These are phyloP conservation scores for Anastatus disparis DNA, from an alignment of 1,140 invertebrate species.

Conservation along the genomic window DNA sequence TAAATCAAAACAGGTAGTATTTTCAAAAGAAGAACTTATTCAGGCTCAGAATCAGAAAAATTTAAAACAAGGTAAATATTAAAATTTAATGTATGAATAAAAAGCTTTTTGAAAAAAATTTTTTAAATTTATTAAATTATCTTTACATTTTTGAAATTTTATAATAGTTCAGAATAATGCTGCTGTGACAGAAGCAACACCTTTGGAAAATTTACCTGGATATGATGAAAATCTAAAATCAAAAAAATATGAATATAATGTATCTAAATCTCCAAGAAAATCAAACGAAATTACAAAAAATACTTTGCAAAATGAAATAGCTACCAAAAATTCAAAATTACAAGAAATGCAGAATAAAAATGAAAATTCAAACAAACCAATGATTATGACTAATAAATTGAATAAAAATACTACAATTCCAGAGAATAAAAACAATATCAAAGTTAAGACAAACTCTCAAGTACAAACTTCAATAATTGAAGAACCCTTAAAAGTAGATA, in stretches of 20 bases:
- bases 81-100: neutral
- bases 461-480: neutral
- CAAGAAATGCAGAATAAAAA: neutral
- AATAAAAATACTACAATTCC: neutral
- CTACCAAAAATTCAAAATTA: neutral
- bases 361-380: too few relatives aligned
- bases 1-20: neutral
- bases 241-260: neutral
- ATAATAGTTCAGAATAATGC: neutral
- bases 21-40: neutral
- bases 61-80: slow-evolving; percentile 1
- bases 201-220: slow-evolving; percentile 31
- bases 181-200: slow-evolving; percentile 19
- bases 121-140: neutral
- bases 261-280: neutral
- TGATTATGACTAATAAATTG: too few relatives aligned
- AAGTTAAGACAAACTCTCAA: neutral
- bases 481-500: neutral
- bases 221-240: slow-evolving; percentile 11
- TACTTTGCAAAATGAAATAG: neutral
- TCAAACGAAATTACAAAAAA: neutral
- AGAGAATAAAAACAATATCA: neutral
- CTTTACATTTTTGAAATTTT: neutral
- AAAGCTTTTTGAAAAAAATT: neutral
- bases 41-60: neutral